These are phyloP conservation scores for Sandelia bainsii DNA, from an alignment of 2,797 vertebrate genomes.

Conservation along the genomic window DNA sequence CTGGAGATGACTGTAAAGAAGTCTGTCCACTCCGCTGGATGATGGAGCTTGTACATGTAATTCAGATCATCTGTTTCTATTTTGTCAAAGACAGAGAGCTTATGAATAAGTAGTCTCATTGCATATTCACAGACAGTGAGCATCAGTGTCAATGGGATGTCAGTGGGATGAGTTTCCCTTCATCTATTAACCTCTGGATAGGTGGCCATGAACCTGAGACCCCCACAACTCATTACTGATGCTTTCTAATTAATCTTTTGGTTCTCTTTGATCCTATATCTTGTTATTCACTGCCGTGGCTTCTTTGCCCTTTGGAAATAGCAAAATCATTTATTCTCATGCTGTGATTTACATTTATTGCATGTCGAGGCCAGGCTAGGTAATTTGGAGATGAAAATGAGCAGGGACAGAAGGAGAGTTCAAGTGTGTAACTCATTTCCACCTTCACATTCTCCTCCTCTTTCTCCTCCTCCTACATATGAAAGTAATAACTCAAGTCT, in stretches of 20 bases:
- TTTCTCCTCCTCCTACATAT: constrained; percentile 55
- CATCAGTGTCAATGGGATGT: constrained; percentile 57
- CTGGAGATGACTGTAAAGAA: not conserved
- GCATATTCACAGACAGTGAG: constrained; percentile 50
- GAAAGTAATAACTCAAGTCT: constrained; percentile 69
- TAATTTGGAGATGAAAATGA: constrained; percentile 79
- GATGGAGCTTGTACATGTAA: constrained; percentile 37
- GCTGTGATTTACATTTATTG: constrained; percentile 83
- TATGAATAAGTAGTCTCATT: constrained; percentile 46
- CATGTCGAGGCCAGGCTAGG: constrained; percentile 51
- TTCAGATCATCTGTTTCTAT: constrained; percentile 49
- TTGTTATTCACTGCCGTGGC: constrained; percentile 67
- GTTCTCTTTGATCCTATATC: constrained; percentile 62
- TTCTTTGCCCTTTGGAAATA: constrained; percentile 75
- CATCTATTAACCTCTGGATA: constrained; percentile 73
- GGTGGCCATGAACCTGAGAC: constrained; percentile 59
- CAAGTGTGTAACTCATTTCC: constrained; percentile 76
- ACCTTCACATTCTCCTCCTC: constrained; percentile 49
- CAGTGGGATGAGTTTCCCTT: constrained; percentile 51
- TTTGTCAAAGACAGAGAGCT: constrained; percentile 41
- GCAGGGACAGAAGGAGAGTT: constrained; percentile 63
- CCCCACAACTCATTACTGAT: constrained; percentile 64
- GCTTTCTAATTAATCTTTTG: constrained; percentile 80
- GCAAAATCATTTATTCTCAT: constrained; percentile 76
- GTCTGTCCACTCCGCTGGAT: constrained; percentile 27